phyloP scores from a whole-genome alignment of 2,888 invertebrate species.

The Magallana nippona region DNA sequence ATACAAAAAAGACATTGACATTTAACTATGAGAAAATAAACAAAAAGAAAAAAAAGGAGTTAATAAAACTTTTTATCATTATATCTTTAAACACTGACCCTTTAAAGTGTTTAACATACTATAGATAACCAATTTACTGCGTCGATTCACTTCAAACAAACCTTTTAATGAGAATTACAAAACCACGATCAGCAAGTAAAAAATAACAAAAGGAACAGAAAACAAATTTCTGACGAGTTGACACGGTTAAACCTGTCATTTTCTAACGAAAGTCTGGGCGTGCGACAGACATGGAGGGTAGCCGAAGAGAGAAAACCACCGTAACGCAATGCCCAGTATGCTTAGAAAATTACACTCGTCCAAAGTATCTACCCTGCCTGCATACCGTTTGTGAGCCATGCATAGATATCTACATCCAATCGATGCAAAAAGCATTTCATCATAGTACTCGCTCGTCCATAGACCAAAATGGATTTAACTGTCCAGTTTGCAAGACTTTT shows the following conservation, averaged over 20 bases:
- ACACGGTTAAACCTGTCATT: constrained; percentile 1
- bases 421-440: constrained; percentile 33
- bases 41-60: background rate
- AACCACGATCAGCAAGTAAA: background rate
- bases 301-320: background rate
- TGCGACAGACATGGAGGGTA: background rate
- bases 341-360: constrained; percentile 12
- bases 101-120: background rate
- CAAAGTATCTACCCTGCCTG: constrained; percentile 31
- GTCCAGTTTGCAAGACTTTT: constrained; percentile 29
- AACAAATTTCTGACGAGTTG: constrained; percentile 7
- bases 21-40: background rate
- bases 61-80: background rate
- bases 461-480: constrained; percentile 23
- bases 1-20: background rate
- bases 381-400: constrained; percentile 36
- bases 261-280: background rate
- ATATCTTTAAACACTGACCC: background rate
- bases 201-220: constrained; percentile 8
- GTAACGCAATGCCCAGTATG: constrained; percentile 27
- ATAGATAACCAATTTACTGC: background rate
- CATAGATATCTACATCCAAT: constrained; percentile 4
- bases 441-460: background rate
- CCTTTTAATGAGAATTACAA: background rate
- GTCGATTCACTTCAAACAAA: background rate